A percentile compares a stretch with the other conserved stretches of the same genome.
Evolutionary conservation across 2,888 invertebrate genomes (phyloP).

Genomic region (Baccha elongata): DNA sequence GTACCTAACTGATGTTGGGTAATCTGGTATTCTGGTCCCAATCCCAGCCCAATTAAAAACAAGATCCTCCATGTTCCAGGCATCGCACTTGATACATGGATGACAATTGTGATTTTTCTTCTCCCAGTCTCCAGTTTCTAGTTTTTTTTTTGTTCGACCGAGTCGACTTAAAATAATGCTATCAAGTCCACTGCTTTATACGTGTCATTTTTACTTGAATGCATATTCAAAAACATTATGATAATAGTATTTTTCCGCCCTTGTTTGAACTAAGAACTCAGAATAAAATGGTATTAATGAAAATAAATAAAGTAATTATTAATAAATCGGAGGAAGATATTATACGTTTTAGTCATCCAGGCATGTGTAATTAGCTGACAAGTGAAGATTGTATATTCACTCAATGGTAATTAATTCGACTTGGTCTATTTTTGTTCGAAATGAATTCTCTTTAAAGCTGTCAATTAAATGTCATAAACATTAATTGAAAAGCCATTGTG

Average conservation of each 20-base stretch:
- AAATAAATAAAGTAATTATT: constrained; percentile 24
- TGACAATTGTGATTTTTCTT: constrained; percentile 55
- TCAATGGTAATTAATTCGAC: constrained; percentile 62
- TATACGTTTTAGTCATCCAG: constrained; percentile 45
- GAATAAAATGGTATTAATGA: constrained; percentile 26
- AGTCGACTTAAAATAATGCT: constrained; percentile 39
- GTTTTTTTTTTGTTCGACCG: constrained; percentile 26
- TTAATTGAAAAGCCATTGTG: constrained; percentile 56
- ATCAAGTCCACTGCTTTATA: constrained; percentile 58
- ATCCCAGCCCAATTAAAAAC: constrained; percentile 64
- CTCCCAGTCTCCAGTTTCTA: constrained; percentile 2
- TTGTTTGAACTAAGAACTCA: constrained; percentile 23
- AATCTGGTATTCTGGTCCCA: constrained; percentile 51
- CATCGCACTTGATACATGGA: constrained; percentile 21
- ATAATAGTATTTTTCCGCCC: constrained; percentile 39
- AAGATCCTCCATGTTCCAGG: constrained; percentile 55
- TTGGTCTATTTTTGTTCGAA: constrained; percentile 55
- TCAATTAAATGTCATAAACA: constrained; percentile 70
- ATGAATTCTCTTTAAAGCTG: constrained; percentile 48
- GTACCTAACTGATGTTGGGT: constrained; percentile 46
- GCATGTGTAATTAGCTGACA: constrained; percentile 67
- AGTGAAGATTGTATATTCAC: constrained; percentile 66
- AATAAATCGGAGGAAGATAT: constrained; percentile 30
- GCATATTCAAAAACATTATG: constrained; percentile 48
- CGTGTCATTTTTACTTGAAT: constrained; percentile 70